Base-by-base conservation (phyloP, 2,797 vertebrate species). In the Enoplosus armatus region DNA sequence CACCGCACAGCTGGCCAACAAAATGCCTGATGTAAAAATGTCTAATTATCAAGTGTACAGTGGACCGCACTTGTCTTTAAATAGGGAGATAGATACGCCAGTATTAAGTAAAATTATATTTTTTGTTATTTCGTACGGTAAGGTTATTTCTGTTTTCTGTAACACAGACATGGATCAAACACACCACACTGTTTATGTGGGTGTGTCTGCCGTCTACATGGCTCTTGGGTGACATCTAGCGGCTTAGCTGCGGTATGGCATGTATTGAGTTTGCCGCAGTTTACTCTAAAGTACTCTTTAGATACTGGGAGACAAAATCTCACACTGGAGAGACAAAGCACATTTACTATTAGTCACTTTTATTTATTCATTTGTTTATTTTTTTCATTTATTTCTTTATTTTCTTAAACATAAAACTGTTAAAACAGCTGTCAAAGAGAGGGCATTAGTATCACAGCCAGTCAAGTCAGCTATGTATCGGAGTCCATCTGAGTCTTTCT, bases 321-420 rank as follows among this genome's bases (percentile, higher is more conserved):
- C 74, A 93, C 86, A 93, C 85, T 37, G 54, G 29, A 88, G 73
- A 93, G 75, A 92, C 87, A 90, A 77, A 82, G 81, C 85, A 94
- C 88, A 85, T 92, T 92, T 93, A 94, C 89, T 91, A 93, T 95
- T 93, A 91, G 89, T 92, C 91, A 93, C 90, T 85, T 94, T 94
- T 92, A 93, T 94, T 94, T 89, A 86, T 90, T 90, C 72, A 87
- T 92, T 91, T 90, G 56, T 93, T 94, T 92, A 61, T 88, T 89
- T 92, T 84, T 88, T 93, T 72, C 2, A 89, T 79, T 78, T 82
- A 85, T 89, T 90, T 88, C 1, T 88, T 90, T 88, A 79, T 90
- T 93, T 92, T 92, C 85, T 90, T 89, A 85, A 93, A 94, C 93
- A 93, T 92, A 93, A 92, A 94, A 91, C 87, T 92, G 91, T 94